Percentiles rank a stretch among this genome's conserved stretches.
phyloP scores from a whole-genome alignment of 2,113 vertebrate species.

The Mandrillus leucophaeus region DNA sequence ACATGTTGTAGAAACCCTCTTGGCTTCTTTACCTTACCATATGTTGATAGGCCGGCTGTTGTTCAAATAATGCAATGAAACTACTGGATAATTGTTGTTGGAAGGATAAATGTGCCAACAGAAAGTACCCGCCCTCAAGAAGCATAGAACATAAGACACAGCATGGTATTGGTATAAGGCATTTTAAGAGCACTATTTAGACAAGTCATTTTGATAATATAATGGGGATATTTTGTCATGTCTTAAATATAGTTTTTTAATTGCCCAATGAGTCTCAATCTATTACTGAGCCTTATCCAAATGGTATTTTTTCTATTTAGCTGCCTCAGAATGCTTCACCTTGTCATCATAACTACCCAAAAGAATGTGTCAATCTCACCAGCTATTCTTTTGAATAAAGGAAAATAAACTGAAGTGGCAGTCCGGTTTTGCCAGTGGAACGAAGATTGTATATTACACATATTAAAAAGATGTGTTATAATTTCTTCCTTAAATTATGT shows the following conservation, averaged over 20 bases:
- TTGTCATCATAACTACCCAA: not conserved
- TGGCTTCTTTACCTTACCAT: not conserved
- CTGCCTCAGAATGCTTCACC: not conserved
- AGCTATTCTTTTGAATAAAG: not conserved
- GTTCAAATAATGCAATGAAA: not conserved
- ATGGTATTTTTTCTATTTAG: not conserved
- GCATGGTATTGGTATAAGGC: not conserved
- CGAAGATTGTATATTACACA: not conserved
- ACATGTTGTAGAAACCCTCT: not conserved
- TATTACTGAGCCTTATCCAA: not conserved
- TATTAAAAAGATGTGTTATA: not conserved
- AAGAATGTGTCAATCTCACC: not conserved
- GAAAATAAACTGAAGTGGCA: not conserved
- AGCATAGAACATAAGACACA: not conserved
- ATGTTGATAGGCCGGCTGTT: not conserved
- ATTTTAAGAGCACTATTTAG: not conserved
- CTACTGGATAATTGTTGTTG: not conserved
- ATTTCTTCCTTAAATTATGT: not conserved
- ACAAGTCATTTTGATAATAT: not conserved
- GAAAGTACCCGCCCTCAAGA: not conserved
- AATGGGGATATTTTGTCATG: not conserved
- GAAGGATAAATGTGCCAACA: not conserved
- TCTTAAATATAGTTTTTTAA: not conserved
- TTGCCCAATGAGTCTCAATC: not conserved
- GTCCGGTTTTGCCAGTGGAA: not conserved